These are phyloP conservation scores for Brachypterus glaber DNA, from an alignment of 2,888 invertebrate genomes.

Conservation along the genomic window DNA sequence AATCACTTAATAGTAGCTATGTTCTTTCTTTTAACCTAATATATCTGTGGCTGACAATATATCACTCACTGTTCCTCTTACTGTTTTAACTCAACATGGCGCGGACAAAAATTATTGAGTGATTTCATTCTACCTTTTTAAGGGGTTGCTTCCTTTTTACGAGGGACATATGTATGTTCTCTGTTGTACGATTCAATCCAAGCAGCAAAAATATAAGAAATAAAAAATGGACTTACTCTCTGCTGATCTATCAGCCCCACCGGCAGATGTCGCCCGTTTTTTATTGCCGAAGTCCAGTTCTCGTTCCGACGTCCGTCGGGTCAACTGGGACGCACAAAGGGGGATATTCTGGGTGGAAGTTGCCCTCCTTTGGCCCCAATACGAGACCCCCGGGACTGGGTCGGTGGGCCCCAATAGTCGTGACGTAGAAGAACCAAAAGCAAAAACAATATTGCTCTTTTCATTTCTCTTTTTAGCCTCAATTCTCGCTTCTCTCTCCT, in stretches of 20 bases:
- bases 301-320: constrained; percentile 76
- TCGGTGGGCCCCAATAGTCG: constrained; percentile 76
- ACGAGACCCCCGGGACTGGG: constrained; percentile 64
- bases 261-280: constrained; percentile 67
- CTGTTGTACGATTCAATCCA: no score
- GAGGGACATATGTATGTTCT: no score
- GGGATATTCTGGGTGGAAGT: constrained; percentile 85
- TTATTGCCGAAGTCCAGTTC: constrained; percentile 65
- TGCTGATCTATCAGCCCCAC: constrained; percentile 56
- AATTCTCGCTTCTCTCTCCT: constrained; percentile 40
- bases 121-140: no score
- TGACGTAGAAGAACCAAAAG: constrained; percentile 87
- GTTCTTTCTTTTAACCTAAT: no score
- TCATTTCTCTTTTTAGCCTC: constrained; percentile 73
- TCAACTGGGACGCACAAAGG: constrained; percentile 48
- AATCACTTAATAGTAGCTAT: no score
- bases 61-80: no score
- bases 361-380: constrained; percentile 81
- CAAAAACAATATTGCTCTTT: constrained; percentile 67
- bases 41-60: no score
- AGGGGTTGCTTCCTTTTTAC: no score
- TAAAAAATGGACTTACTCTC: no score
- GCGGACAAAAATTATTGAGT: no score
- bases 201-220: no score
- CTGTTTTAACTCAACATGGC: no score